Evolutionary conservation across 92 coral and sea anemone genomes (phyloP).

Genomic region (Porites divaricata): DNA sequence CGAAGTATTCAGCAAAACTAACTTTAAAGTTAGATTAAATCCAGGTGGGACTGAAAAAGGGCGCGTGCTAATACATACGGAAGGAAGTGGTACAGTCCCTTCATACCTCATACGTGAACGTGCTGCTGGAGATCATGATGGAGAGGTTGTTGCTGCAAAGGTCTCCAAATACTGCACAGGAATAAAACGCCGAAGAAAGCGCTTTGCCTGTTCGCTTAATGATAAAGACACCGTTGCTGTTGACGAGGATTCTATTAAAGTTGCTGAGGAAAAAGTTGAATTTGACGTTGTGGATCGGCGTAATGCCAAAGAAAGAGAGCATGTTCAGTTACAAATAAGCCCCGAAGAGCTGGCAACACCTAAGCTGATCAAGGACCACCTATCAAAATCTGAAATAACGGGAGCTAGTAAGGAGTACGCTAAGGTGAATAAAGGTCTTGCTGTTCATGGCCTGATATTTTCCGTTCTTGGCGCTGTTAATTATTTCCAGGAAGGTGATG

Average conservation of each 20-base stretch:
- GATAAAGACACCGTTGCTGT: conserved; percentile 23
- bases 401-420: conserved; percentile 36
- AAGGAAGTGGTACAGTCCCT: conserved; percentile 27
- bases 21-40: conserved; percentile 22
- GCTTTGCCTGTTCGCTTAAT: conserved; percentile 29
- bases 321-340: conserved; percentile 3
- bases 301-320: conserved; percentile 42
- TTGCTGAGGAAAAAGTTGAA: conserved; percentile 23
- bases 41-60: conserved; percentile 24
- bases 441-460: conserved; percentile 60
- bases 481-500: conserved; percentile 42
- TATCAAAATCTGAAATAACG: conserved; percentile 12
- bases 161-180: conserved; percentile 26
- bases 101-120: conserved; percentile 31
- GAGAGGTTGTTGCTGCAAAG: conserved; percentile 2
- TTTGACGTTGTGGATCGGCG: conserved; percentile 55
- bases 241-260: conserved; percentile 51
- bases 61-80: conserved; percentile 17
- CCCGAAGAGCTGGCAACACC: conserved; percentile 43
- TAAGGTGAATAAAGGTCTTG: conserved; percentile 56
- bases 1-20: conserved; percentile 3
- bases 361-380: conserved; percentile 36
- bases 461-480: conserved; percentile 53
- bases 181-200: conserved; percentile 25
- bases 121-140: conserved; percentile 48